phyloP scores from a whole-genome alignment of 2,888 invertebrate genomes.

The Clanis bilineata region DNA sequence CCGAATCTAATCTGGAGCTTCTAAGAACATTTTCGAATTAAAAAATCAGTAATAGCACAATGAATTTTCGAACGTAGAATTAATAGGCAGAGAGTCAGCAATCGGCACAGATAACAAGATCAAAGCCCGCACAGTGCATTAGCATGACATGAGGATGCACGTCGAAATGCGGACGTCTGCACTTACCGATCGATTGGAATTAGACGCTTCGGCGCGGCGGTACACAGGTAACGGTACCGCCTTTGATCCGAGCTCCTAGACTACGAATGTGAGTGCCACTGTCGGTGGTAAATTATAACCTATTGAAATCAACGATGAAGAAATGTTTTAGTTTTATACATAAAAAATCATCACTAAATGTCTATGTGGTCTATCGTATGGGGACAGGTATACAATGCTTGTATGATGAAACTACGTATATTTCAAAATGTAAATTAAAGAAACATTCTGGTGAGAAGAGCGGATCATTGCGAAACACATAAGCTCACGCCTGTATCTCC shows the following conservation, averaged over 20 bases:
- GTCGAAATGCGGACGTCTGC: conserved; percentile 30
- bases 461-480: conserved; percentile 47
- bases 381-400: too few relatives aligned
- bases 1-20: neutral
- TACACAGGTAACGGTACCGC: conserved; percentile 18
- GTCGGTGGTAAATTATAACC: neutral
- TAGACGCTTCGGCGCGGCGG: conserved; percentile 27
- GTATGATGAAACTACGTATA: too few relatives aligned
- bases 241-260: conserved; percentile 21
- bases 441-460: conserved; percentile 39
- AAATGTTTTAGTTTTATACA: neutral
- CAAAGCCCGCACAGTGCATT: conserved; percentile 31
- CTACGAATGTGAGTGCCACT: neutral
- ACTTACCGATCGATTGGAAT: conserved; percentile 32
- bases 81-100: conserved; percentile 1
- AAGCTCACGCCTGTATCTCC: too few relatives aligned
- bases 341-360: neutral
- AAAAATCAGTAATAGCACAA: neutral
- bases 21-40: neutral
- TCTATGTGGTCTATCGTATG: neutral
- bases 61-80: neutral
- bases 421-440: too few relatives aligned
- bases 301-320: neutral
- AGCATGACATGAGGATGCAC: conserved; percentile 28
- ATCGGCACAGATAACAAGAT: conserved; percentile 28